phyloP scores from a whole-genome alignment of 2,888 invertebrate genomes.

The Spialia ferax region DNA sequence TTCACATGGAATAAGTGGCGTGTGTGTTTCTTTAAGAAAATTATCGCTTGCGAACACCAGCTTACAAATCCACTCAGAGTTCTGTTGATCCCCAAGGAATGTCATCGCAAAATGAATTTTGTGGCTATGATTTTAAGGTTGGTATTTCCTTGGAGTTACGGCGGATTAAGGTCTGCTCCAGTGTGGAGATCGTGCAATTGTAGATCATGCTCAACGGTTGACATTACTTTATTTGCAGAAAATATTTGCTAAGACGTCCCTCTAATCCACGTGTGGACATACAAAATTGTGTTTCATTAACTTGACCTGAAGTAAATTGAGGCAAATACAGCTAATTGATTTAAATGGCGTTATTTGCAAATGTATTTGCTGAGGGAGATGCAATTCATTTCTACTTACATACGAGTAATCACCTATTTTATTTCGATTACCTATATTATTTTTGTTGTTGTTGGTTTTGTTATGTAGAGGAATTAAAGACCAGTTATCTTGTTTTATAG shows the following conservation, averaged over 20 bases:
- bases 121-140: constrained; percentile 20
- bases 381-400: too few relatives aligned
- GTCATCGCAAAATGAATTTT: constrained; percentile 31
- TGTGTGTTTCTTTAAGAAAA: constrained; percentile 51
- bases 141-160: constrained; percentile 33
- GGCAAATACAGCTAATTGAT: constrained; percentile 18
- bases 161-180: constrained; percentile 34
- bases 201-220: constrained; percentile 43
- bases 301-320: constrained; percentile 24
- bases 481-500: too few relatives aligned
- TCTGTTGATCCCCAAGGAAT: constrained; percentile 14
- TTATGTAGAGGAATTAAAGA: too few relatives aligned
- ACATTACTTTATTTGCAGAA: constrained; percentile 53
- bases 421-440: too few relatives aligned
- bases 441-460: too few relatives aligned
- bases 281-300: constrained; percentile 33
- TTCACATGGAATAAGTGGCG: constrained; percentile 48
- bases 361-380: constrained; percentile 4
- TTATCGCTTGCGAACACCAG: constrained; percentile 38
- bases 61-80: constrained; percentile 31
- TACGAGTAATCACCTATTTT: too few relatives aligned
- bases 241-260: constrained; percentile 53
- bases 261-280: constrained; percentile 17
- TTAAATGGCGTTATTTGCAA: constrained; percentile 8
- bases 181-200: constrained; percentile 43